A percentile compares a stretch with the other conserved stretches of the same genome.
These are phyloP conservation scores for Sebastes trivittatus DNA, from an alignment of 2,797 vertebrate genomes.

Conservation along the genomic window DNA sequence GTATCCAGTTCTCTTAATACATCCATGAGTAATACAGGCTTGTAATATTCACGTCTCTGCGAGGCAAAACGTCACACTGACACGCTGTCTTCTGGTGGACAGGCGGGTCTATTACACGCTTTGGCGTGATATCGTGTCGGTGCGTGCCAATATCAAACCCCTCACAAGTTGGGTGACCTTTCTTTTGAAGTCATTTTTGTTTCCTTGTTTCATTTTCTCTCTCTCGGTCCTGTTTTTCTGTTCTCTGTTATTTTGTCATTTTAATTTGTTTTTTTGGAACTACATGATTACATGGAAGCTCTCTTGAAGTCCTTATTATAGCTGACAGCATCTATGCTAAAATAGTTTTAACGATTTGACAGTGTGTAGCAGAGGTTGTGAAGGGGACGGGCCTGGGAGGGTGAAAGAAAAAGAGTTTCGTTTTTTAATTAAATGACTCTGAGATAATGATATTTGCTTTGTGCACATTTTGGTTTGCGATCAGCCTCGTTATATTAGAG, in stretches of 20 bases:
- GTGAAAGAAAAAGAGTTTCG: background rate
- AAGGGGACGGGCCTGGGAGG: background rate
- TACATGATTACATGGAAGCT: background rate
- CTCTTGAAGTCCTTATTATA: background rate
- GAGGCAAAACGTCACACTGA: too few relatives aligned
- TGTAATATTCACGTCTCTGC: too few relatives aligned
- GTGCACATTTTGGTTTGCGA: conserved; percentile 49
- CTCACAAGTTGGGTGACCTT: too few relatives aligned
- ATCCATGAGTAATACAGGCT: too few relatives aligned
- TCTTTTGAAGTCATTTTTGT: background rate
- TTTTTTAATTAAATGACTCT: conserved; percentile 55
- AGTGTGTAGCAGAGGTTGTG: background rate
- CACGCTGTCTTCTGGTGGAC: too few relatives aligned
- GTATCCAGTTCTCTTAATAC: too few relatives aligned
- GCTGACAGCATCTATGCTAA: background rate
- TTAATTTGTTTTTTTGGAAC: background rate
- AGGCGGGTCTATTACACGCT: too few relatives aligned
- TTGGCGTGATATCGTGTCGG: too few relatives aligned
- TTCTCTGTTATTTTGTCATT: background rate
- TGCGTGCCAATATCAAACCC: too few relatives aligned
- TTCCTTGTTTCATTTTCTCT: background rate
- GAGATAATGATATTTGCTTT: conserved; percentile 62
- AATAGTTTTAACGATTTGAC: background rate
- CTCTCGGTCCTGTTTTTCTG: background rate
- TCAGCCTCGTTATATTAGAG: conserved; percentile 51